Conservation (phyloP, 2,888 invertebrate genomes). For the Anthrax anthrax region DNA sequence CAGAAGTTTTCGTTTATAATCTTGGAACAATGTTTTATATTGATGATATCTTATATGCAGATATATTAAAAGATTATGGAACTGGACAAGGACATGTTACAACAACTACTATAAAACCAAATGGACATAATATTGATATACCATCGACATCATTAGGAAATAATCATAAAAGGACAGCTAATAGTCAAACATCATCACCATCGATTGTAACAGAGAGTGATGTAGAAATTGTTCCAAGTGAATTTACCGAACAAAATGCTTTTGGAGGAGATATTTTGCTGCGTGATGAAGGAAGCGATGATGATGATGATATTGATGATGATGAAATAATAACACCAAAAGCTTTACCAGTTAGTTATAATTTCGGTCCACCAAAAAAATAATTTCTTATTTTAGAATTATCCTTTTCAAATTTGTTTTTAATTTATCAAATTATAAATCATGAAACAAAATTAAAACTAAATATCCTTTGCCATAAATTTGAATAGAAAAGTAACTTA, state of each 20-base stretch:
- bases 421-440: too few relatives aligned
- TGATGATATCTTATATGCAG: slow-evolving; percentile 41
- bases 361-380: slow-evolving; percentile 30
- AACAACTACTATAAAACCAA: slow-evolving; percentile 19
- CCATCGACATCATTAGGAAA: slow-evolving; percentile 14
- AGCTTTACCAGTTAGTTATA: slow-evolving; percentile 31
- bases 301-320: slow-evolving; percentile 3
- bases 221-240: slow-evolving; percentile 33
- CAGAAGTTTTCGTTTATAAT: slow-evolving; percentile 49
- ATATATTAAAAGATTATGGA: slow-evolving; percentile 27
- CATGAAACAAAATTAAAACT: too few relatives aligned
- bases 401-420: too few relatives aligned
- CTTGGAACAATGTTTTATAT: slow-evolving; percentile 50
- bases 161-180: background rate
- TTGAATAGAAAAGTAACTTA: too few relatives aligned
- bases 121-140: slow-evolving; percentile 6
- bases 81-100: slow-evolving; percentile 19
- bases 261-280: slow-evolving; percentile 15
- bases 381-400: background rate
- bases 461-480: too few relatives aligned
- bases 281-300: slow-evolving; percentile 3
- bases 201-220: slow-evolving; percentile 17
- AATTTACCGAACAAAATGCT: slow-evolving; percentile 28
- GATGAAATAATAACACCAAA: slow-evolving; percentile 29
- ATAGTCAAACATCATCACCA: slow-evolving; percentile 17